Conservation (phyloP, 2,113 vertebrate genomes). For the Hippocampus zosterae region DNA sequence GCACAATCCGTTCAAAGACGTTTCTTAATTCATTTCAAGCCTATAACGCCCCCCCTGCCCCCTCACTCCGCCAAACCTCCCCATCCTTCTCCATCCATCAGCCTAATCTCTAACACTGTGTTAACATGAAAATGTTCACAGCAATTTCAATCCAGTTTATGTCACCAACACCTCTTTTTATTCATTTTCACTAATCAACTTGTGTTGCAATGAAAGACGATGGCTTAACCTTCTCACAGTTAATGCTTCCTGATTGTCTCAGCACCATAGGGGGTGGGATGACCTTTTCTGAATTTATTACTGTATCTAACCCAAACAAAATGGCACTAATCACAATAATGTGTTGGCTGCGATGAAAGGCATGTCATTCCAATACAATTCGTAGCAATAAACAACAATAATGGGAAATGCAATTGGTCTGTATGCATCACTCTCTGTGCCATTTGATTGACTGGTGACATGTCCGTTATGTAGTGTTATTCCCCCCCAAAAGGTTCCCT, state of each 20-base stretch:
- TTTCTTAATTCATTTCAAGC: constrained; percentile 57
- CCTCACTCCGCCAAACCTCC: constrained; percentile 4
- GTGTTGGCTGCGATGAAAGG: constrained; percentile 37
- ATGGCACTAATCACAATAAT: constrained; percentile 65
- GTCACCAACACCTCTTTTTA: constrained; percentile 45
- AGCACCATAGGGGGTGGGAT: constrained; percentile 25
- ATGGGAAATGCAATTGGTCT: not conserved
- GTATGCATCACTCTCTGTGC: not conserved
- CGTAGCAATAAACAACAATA: not conserved
- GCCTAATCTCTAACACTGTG: constrained; percentile 61
- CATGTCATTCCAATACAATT: constrained; percentile 15
- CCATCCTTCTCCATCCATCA: constrained; percentile 35
- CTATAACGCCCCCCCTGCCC: constrained; percentile 8
- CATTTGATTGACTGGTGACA: not conserved
- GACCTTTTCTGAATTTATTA: constrained; percentile 72
- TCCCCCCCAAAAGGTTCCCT: not conserved
- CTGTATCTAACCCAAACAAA: constrained; percentile 48
- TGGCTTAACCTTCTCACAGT: constrained; percentile 68
- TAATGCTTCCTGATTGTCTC: constrained; percentile 66
- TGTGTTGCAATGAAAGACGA: constrained; percentile 42
- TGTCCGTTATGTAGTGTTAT: not conserved
- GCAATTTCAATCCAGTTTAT: constrained; percentile 45
- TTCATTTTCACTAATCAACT: constrained; percentile 56
- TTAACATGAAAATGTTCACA: constrained; percentile 56
- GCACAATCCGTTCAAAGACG: constrained; percentile 62